phyloP scores from a whole-genome alignment of 2,888 invertebrate species.

The Pyrrhosoma nymphula region DNA sequence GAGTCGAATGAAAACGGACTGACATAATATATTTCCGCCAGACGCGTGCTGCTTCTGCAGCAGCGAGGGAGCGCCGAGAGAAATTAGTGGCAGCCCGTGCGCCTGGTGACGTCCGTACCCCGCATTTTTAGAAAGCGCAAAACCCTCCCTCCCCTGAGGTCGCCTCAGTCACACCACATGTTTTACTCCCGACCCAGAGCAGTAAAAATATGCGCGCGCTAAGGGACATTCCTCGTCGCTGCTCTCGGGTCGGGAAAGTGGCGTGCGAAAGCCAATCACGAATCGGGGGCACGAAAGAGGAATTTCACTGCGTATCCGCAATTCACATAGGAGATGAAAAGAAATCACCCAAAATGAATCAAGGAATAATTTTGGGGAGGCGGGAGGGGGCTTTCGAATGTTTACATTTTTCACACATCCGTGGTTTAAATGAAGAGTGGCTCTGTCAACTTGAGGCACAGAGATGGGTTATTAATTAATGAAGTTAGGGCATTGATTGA shows the following conservation, averaged over 20 bases:
- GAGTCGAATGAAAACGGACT: not conserved
- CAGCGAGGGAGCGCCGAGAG: not conserved
- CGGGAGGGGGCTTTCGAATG: not conserved
- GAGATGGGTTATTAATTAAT: too few relatives aligned
- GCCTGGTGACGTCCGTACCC: not conserved
- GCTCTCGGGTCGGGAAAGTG: not conserved
- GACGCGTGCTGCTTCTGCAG: not conserved
- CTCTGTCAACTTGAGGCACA: too few relatives aligned
- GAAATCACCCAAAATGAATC: not conserved
- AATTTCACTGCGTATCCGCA: not conserved
- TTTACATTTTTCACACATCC: too few relatives aligned
- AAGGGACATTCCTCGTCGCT: not conserved
- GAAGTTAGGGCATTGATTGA: too few relatives aligned
- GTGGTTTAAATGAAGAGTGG: too few relatives aligned
- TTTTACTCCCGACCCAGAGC: not conserved
- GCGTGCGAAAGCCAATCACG: not conserved
- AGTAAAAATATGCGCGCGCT: not conserved
- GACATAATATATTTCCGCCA: constrained; percentile 12
- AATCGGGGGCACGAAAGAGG: not conserved
- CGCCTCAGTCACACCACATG: not conserved
- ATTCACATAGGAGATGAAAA: not conserved
- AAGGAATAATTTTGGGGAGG: not conserved
- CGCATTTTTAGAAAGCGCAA: not conserved
- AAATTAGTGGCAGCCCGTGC: not conserved
- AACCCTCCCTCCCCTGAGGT: not conserved